Percentiles rank a stretch among this genome's conserved stretches.
phyloP scores from a whole-genome alignment of 1,140 invertebrate genomes.

The Eupeodes corollae region DNA sequence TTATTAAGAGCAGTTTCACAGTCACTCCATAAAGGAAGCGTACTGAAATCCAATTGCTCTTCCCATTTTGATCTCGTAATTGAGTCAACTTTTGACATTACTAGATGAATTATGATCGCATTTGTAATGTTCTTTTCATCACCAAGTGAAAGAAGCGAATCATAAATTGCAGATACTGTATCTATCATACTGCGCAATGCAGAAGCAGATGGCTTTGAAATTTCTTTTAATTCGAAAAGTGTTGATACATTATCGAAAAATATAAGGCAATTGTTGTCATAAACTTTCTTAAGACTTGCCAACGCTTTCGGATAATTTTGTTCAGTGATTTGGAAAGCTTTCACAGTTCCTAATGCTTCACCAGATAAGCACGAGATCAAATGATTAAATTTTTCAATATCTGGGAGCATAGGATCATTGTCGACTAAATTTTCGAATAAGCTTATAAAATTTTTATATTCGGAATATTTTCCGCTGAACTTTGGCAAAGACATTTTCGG shows the following conservation, averaged over 20 bases:
- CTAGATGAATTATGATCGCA: background rate
- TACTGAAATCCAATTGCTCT: conserved; percentile 4
- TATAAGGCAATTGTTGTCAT: no score
- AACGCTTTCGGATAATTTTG: conserved; percentile 7
- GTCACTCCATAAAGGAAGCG: conserved; percentile 4
- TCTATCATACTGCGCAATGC: no score
- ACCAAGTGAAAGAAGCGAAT: conserved; percentile 6
- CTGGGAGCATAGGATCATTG: no score
- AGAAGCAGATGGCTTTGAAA: no score
- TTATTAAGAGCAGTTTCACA: conserved; percentile 2
- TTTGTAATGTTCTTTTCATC: background rate
- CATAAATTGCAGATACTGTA: conserved; percentile 5
- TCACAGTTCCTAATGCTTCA: no score
- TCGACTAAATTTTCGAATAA: no score
- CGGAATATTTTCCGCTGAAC: no score
- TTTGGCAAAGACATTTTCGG: no score
- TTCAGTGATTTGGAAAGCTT: no score
- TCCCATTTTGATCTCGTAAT: conserved; percentile 5
- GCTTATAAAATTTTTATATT: no score
- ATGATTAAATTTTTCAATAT: background rate
- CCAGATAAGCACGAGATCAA: background rate
- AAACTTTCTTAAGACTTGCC: conserved; percentile 7
- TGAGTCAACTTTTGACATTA: conserved; percentile 7
- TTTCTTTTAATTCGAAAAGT: no score
- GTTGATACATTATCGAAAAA: no score